Base-by-base conservation (phyloP, 2,888 invertebrate genomes). In the Ophion costatus region DNA sequence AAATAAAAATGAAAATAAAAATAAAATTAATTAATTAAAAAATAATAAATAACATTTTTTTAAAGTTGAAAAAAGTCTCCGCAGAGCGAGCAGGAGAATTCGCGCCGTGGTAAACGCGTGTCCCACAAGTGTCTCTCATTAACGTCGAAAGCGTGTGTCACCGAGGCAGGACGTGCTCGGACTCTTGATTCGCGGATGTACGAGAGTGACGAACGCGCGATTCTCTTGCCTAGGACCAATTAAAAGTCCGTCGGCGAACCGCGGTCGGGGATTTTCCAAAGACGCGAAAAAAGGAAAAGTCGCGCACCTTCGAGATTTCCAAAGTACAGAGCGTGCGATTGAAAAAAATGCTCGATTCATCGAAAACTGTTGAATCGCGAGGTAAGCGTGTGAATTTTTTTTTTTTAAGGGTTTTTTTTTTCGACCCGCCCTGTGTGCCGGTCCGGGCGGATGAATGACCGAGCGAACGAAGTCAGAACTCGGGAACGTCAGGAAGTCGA, bases 61-160 rank as follows among this genome's bases (percentile, higher is more conserved):
- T n/a, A n/a, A n/a, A n/a, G n/a, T n/a, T n/a, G n/a, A n/a, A n/a
- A n/a, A n/a, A n/a, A 14, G 10, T 2, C 9, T 59, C 6, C 59
- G 71, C 33, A 59, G 38, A 29, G 38, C 38, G 33, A 76, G 11
- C 11, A 66, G 20, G n/a, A 56, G 51, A 64, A 66, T 66, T 76
- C 66, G 22, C 56, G 56, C 29, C 22, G 51, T 76, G 51, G 66
- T 5, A 56, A 76, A 76, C 51, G 76, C 76, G 76, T 64, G 33
- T 56, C 66, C 51, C 33, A 61, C 56, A 66, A 64, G 64, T 64
- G 56, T 76, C 76, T 45, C 45, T 76, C 76, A 76, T 76, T 56
- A 76, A 66, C 56, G 76, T 76, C 66, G 56, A 76, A 76, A 20
- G 76, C 56, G 64, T 64, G 64, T 76, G 76, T 76, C 64, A 76